Base-by-base conservation (phyloP, 2,888 invertebrate species). In the Acronicta aceris region DNA sequence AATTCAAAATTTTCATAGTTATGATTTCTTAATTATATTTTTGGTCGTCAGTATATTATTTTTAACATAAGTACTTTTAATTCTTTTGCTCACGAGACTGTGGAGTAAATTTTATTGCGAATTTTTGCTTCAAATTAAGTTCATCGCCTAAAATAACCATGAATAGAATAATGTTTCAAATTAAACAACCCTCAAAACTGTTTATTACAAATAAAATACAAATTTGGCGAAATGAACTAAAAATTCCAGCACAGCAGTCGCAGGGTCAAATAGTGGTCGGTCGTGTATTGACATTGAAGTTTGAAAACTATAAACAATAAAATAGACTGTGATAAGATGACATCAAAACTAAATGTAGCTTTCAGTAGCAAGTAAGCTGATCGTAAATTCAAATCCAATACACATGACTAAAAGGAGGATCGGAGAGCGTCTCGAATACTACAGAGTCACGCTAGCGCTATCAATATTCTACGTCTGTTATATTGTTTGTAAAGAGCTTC, bases 361-460 rank as follows among this genome's bases (percentile, higher is more conserved):
- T 78, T 77, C 68, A 74, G 78, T 73, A 67, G 65, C 65, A 64
- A 65, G 65, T 65, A 64, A 76, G 59, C 67, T 79, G 76, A 78
- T 84, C 82, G 77, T 84, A 84, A 83, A 85, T 85, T 81, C 80
- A 81, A 84, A 82, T 81, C 71, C 74, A 78, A 81, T 84, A 74
- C 78, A 76, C 73, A 76, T 71, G 76, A 66, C 68, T 78, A 74
- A 81, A 79, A 82, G 75, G 77, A 74, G 76, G 66, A 56, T 58
- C 69, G 59, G 66, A 76, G 70, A 81, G 74, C 74, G 70, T 74
- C 66, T 71, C 68, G 59, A 80, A 83, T 82, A 73, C 64, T 74
- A 65, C 73, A 51, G 21, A 80, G 81, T 82, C 81, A 85, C 80
- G 83, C 76, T 72, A 81, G 66, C 73, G 61, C 74, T 71, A 81